These are phyloP conservation scores for Tetropium fuscum DNA, from an alignment of 2,888 invertebrate species.

Conservation along the genomic window DNA sequence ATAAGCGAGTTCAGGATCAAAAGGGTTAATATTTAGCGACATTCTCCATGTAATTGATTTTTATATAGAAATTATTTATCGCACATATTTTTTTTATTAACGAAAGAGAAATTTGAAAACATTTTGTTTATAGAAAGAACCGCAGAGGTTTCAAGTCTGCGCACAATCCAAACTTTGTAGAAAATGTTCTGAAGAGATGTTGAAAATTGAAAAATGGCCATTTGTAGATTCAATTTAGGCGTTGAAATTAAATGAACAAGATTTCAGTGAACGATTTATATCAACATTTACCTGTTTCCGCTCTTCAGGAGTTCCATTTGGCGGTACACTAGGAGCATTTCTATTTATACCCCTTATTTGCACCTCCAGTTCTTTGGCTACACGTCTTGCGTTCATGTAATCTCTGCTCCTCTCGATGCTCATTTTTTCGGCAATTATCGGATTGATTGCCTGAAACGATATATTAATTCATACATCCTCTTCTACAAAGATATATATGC, in stretches of 20 bases:
- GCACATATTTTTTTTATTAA: too few relatives aligned
- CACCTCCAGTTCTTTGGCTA: constrained; percentile 96
- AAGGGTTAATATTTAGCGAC: too few relatives aligned
- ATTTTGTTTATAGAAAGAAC: too few relatives aligned
- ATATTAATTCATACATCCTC: not conserved
- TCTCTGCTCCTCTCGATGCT: constrained; percentile 96
- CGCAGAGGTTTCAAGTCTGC: too few relatives aligned
- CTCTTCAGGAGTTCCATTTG: constrained; percentile 90
- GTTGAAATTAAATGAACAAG: not conserved
- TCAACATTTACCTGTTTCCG: constrained; percentile 95
- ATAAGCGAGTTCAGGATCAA: too few relatives aligned
- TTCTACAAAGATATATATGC: too few relatives aligned
- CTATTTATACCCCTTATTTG: constrained; percentile 95
- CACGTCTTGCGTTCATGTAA: constrained; percentile 96
- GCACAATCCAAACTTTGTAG: too few relatives aligned
- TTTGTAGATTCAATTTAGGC: not conserved
- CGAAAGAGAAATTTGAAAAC: too few relatives aligned
- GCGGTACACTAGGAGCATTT: constrained; percentile 97
- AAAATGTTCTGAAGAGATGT: too few relatives aligned
- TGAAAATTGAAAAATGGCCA: too few relatives aligned
- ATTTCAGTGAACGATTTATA: constrained; percentile 27
- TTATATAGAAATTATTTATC: too few relatives aligned
- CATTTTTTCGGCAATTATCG: constrained; percentile 95
- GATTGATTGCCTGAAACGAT: constrained; percentile 69
- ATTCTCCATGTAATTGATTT: too few relatives aligned